phyloP scores from a whole-genome alignment of 1,140 invertebrate species.

The Monomorium pharaonis region DNA sequence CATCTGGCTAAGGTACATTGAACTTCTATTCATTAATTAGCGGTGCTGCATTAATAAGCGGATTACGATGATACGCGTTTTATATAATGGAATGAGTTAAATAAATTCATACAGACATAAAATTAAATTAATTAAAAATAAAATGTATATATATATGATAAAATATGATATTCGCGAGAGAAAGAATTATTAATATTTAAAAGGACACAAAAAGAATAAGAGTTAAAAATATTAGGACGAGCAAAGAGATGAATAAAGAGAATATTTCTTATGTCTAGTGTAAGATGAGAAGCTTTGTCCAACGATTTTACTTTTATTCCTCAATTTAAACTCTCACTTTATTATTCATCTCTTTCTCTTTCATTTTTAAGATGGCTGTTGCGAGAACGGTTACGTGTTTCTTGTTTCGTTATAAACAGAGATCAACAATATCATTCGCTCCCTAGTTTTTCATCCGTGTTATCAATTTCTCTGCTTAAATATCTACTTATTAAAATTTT shows the following conservation, averaged over 20 bases:
- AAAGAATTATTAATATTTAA: constrained; percentile 15
- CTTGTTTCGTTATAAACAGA: not conserved
- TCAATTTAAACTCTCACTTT: constrained; percentile 27
- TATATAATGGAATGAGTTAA: not conserved
- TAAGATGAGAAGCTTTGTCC: constrained; percentile 70
- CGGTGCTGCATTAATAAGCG: not conserved
- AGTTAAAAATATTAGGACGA: constrained; percentile 14
- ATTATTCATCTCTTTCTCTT: not conserved
- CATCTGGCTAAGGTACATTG: constrained; percentile 11
- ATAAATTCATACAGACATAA: not conserved
- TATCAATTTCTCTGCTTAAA: not conserved
- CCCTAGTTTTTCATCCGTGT: not conserved
- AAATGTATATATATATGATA: not conserved
- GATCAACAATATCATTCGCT: not conserved
- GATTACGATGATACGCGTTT: not conserved
- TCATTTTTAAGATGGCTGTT: not conserved
- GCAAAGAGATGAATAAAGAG: constrained; percentile 1
- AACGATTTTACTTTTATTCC: constrained; percentile 45
- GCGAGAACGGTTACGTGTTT: not conserved
- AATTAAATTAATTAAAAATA: not conserved
- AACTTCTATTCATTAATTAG: constrained; percentile 42
- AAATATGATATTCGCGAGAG: not conserved
- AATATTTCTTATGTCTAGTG: constrained; percentile 35
- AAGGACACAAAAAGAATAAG: not conserved
- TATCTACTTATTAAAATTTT: constrained; percentile 4